Conservation (phyloP, 2,113 vertebrate genomes). For the Archocentrus centrarchus region DNA sequence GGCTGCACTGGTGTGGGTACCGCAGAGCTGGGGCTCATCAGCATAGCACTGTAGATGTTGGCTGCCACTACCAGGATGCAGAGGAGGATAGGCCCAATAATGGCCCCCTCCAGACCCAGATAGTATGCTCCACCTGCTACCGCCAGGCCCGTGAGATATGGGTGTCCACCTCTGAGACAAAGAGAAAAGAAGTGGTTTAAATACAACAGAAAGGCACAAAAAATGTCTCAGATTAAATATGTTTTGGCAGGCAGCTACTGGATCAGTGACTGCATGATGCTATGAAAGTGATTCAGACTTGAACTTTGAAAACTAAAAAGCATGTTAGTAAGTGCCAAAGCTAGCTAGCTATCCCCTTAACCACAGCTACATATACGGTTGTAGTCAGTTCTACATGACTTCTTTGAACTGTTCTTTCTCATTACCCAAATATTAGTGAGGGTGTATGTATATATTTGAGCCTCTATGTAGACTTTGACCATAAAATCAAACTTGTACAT, state of each 20-base stretch:
- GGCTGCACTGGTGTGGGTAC: slow-evolving; percentile 87
- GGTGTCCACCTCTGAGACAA: slow-evolving; percentile 90
- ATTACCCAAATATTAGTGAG: no score
- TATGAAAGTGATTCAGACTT: not conserved
- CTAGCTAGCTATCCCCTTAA: not conserved
- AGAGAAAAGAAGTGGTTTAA: not conserved
- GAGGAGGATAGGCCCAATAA: slow-evolving; percentile 97
- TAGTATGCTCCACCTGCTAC: slow-evolving; percentile 98
- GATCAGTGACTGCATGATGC: not conserved
- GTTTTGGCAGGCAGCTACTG: not conserved
- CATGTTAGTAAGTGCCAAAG: not conserved
- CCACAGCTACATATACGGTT: not conserved
- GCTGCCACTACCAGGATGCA: slow-evolving; percentile 97
- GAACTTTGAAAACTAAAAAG: not conserved
- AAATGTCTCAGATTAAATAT: not conserved
- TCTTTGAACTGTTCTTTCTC: no score
- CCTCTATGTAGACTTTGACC: not conserved
- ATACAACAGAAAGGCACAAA: not conserved
- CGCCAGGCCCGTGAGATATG: slow-evolving; percentile 94
- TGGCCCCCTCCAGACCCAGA: slow-evolving; percentile 95
- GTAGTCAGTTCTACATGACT: not conserved
- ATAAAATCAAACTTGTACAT: no score
- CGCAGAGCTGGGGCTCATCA: slow-evolving; percentile 93
- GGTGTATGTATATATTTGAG: not conserved
- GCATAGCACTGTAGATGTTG: slow-evolving; percentile 98